Conservation (phyloP, 1,140 invertebrate species). For the Babylonia areolata region DNA sequence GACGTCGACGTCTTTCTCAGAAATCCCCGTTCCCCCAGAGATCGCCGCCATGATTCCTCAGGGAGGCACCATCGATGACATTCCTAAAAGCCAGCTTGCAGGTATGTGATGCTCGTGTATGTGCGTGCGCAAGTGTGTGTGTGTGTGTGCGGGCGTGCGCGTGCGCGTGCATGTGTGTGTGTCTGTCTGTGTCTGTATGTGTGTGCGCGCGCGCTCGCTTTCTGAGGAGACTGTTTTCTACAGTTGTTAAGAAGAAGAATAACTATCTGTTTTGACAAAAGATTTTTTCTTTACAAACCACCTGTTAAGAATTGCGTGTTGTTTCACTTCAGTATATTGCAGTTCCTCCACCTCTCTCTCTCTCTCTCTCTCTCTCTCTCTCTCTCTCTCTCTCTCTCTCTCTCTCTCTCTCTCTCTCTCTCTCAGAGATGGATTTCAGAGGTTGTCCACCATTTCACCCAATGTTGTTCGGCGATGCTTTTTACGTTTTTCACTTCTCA, state of each 20-base stretch:
- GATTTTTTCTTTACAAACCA: too few species aligned
- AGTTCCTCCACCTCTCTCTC: too few species aligned
- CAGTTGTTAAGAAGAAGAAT: too few species aligned
- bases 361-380: not conserved
- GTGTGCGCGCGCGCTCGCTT: not conserved
- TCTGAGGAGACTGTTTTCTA: too few species aligned
- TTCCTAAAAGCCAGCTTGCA: not conserved
- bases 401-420: slow-evolving; percentile 16
- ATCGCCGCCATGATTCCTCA: not conserved
- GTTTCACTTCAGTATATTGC: not conserved
- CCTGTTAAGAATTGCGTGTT: too few species aligned
- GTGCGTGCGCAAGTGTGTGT: not conserved
- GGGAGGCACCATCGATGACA: not conserved
- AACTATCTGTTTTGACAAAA: too few species aligned
- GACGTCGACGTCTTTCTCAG: not conserved
- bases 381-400: slow-evolving; percentile 16
- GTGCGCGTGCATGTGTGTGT: not conserved
- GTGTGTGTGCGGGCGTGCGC: not conserved
- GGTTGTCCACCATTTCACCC: too few species aligned
- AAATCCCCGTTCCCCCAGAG: not conserved
- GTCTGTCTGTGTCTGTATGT: not conserved
- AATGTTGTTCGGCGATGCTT: too few species aligned
- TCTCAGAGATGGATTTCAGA: too few species aligned
- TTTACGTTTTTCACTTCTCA: too few species aligned
- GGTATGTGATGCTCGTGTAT: slow-evolving; percentile 5